Base-by-base conservation (phyloP, 1,140 invertebrate species). In the Tetranychus cinnabarinus region DNA sequence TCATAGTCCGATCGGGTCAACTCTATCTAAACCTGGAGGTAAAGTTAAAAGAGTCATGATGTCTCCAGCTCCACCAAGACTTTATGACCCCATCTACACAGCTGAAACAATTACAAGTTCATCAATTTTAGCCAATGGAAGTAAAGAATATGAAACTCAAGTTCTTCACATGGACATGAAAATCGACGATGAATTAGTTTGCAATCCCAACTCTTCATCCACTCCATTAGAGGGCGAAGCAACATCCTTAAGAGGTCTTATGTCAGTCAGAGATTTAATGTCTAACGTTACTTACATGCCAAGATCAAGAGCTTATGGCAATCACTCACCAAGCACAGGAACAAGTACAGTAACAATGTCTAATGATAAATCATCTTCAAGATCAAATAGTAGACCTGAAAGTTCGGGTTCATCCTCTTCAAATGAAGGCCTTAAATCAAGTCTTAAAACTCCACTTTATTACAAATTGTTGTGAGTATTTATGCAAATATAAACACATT, bases 81-180 rank as follows among this genome's bases (percentile, higher is more conserved):
- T 56, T 46, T 86, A 86, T 67, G 83, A 87, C 70, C 82, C 82
- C 0, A 82, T 85, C 1, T 83, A 83, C 65, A 81, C 84, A 0
- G 82, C 84, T 65, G 79, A 81, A 1, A 82, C 81, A 70, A 71
- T 85, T 48, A n/a, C n/a, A 6, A 31, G n/a, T 2, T 52, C 50
- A 23, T 52, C 50, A n/a, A 42, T 42, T 10, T 10, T 42, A 5
- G 39, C 39, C 39, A 0, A 42, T 42, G 10, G 10, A 6, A 10
- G 39, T 42, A 86, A 86, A 69, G 83, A 87, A 69, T 87, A 87
- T 69, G 84, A 87, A 72, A 86, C 84, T 2, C 82, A 89, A 68
- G 85, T 89, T 39, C 74, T 90, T 2, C 84, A 88, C 64, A 88
- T 90, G 86, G 85, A 85, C 61, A 85, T 90, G 1, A 63, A 62